Base-by-base conservation (phyloP, 2,113 vertebrate species). In the Xerus inauris region DNA sequence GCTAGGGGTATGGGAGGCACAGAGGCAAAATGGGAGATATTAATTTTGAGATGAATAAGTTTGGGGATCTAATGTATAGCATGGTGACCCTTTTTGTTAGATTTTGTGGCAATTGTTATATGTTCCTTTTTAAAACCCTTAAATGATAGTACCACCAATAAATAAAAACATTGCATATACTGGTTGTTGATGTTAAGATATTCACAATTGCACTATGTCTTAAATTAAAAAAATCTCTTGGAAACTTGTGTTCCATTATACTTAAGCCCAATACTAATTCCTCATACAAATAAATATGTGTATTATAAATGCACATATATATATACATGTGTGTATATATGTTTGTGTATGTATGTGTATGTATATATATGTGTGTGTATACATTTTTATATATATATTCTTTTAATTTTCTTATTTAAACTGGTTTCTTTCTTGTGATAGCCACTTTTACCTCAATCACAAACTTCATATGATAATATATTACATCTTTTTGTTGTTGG, bases 361-460 rank as follows among this genome's bases (percentile, higher is more conserved):
- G 2, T 57, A 20, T 57, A 57, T 57, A 19, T 57, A 22, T 57
- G 45, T 59, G 4, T 16, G 26, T 54, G 11, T 6, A 62, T 30
- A 84, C 79, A 6, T 79, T 51, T 24, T 47, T 47, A 47, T 47
- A n/a, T n/a, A n/a, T n/a, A n/a, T n/a, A n/a, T n/a, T n/a, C n/a
- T 26, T 73, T 75, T 75, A 73, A 59, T 71, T 93, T 72, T 86
- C 79, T 51, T 26, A n/a, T 16, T 72, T 22, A 88, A 93, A n/a
- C 12, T 7, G 49, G 22, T 30, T 30, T 9, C 12, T 67, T 62
- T 19, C 0, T 64, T 94, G 17, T 26, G 40, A 57, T 32, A 71
- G 13, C 20, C 13, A 35, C 22, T 62, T 3, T 85, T 79, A 47
- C 83, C 19, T 24, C 71, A 8, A 73, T 91, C 35, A 54, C 35